Conservation (phyloP, 2,797 vertebrate species). For the Eulemur rubriventer region DNA sequence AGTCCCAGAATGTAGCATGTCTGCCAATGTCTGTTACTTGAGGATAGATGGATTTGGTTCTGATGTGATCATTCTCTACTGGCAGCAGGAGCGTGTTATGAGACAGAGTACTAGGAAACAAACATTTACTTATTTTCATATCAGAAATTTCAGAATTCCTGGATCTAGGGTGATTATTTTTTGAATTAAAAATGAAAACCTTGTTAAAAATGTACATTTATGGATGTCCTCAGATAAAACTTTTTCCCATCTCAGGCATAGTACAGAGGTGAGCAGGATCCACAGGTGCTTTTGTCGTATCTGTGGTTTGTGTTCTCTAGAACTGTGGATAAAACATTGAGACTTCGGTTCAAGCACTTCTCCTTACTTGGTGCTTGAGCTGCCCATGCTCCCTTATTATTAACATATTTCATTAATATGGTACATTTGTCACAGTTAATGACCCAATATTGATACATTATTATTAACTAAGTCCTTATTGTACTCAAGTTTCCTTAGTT, state of each 20-base stretch:
- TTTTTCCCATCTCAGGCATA: background rate
- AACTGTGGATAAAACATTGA: background rate
- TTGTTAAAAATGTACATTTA: background rate
- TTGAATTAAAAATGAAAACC: slow-evolving; percentile 22
- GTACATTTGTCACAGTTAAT: background rate
- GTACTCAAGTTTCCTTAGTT: background rate
- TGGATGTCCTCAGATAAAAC: background rate
- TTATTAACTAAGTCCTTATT: background rate
- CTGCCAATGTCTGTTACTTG: slow-evolving; percentile 72
- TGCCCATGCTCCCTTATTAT: background rate
- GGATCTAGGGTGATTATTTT: background rate
- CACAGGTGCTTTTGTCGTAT: background rate
- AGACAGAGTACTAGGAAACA: slow-evolving; percentile 55
- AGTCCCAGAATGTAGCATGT: slow-evolving; percentile 64
- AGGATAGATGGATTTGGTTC: slow-evolving; percentile 58
- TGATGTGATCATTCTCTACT: slow-evolving; percentile 57
- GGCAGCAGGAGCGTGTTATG: slow-evolving; percentile 49
- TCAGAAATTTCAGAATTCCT: slow-evolving; percentile 30
- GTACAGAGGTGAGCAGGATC: background rate
- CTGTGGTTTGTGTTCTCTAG: background rate
- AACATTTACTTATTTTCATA: slow-evolving; percentile 58
- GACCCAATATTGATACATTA: background rate
- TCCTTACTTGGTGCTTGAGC: background rate
- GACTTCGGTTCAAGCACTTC: background rate
- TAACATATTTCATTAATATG: background rate